These are phyloP conservation scores for Tinea pellionella DNA, from an alignment of 2,888 invertebrate species.

Conservation along the genomic window DNA sequence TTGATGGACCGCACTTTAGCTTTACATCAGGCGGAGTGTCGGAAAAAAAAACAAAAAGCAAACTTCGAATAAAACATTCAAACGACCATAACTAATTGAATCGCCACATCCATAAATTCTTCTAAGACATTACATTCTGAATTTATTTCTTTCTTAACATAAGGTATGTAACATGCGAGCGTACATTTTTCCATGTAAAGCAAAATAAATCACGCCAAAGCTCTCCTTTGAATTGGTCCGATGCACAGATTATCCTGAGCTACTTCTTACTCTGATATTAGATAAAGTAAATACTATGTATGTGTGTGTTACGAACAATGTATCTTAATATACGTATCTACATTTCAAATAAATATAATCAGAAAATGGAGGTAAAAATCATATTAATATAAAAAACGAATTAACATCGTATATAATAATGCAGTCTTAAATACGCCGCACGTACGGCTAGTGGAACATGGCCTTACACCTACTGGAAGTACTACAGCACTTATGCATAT, in stretches of 20 bases:
- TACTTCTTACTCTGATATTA: not conserved
- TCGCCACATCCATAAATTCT: conserved; percentile 6
- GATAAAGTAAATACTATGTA: not conserved
- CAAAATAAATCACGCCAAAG: conserved; percentile 17
- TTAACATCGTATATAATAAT: conserved; percentile 31
- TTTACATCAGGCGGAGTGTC: too few species aligned
- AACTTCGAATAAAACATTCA: not conserved
- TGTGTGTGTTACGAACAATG: not conserved
- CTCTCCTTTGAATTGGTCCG: conserved; percentile 14
- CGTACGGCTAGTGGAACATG: conserved; percentile 25
- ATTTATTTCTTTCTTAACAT: conserved; percentile 6
- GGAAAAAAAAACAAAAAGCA: not conserved
- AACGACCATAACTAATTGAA: conserved; percentile 6
- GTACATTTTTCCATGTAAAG: conserved; percentile 14
- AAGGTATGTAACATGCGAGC: not conserved
- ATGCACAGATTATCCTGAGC: conserved; percentile 19
- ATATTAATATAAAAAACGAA: not conserved
- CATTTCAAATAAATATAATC: not conserved
- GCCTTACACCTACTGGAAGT: conserved; percentile 27
- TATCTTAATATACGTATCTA: not conserved
- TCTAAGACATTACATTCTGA: conserved; percentile 9
- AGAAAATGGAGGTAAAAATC: not conserved
- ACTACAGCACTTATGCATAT: not conserved
- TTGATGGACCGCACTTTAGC: too few species aligned
- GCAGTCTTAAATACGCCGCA: conserved; percentile 59